Base-by-base conservation (phyloP, 2,113 vertebrate species). In the Entelurus aequoreus region DNA sequence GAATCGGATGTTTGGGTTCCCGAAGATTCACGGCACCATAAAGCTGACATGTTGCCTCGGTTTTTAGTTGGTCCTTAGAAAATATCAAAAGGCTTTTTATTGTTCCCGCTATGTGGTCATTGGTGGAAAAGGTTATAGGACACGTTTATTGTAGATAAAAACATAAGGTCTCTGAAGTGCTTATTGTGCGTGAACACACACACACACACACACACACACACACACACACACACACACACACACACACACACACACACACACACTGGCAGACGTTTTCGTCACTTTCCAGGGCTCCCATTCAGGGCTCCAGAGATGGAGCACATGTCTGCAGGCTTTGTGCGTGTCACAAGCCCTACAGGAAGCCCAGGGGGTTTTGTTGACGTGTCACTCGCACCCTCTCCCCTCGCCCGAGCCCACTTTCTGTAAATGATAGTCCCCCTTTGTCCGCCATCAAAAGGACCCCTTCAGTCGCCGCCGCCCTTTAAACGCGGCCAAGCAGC, bases 351-450 rank as follows among this genome's bases (percentile, higher is more conserved):
- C 75, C 83, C 86, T 86, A 84, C 76, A 84, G 71, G 90, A 91
- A 91, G 90, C 89, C 88, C 92, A 87, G 80, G 71, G 84, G 80
- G 88, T 90, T 92, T 94, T 94, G 91, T 93, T 91, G 88, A 90
- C 68, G 87, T 94, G 93, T 94, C 93, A 94, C 86, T 93, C 91
- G 87, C 90, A 94, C 84, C 75, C 90, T 83, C 84, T 89, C 88
- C 82, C 87, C 91, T 89, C 47, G 72, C 85, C 82, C 89, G 88
- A 90, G 85, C 84, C 88, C 89, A 88, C 89, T 89, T 74, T 87
- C 88, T 92, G 90, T 79, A 84, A 88, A 89, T 80, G 91, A 89
- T 91, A 77, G 89, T 87, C 82, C 83, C 28, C 82, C 84, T 90
- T 93, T 94, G 93, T 93, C 81, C 89, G 75, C 79, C 88, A 80